Conservation (phyloP, 2,888 invertebrate species). For the Caenorhabditis afra region DNA sequence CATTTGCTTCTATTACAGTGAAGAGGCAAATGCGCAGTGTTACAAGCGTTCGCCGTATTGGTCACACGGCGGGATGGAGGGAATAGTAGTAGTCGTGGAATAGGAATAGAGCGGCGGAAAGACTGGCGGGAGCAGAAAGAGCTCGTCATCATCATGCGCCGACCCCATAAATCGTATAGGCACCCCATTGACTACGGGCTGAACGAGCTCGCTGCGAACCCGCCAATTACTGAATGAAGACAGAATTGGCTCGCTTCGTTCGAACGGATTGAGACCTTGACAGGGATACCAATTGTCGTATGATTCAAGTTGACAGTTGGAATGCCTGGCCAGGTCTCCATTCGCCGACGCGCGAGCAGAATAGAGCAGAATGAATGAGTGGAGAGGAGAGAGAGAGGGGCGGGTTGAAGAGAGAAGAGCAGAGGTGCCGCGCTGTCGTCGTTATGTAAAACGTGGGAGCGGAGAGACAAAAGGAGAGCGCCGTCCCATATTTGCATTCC, state of each 20-base stretch:
- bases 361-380: neutral
- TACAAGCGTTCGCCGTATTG: slow-evolving; percentile 20
- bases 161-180: slow-evolving; percentile 32
- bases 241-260: neutral
- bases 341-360: neutral
- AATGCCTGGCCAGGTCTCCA: slow-evolving; percentile 35
- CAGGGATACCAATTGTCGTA: slow-evolving; percentile 44
- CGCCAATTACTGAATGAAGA: slow-evolving; percentile 4
- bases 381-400: slow-evolving; percentile 12
- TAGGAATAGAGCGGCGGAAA: neutral
- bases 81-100: slow-evolving; percentile 10
- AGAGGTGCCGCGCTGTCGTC: neutral
- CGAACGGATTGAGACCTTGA: slow-evolving; percentile 26
- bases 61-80: slow-evolving; percentile 1
- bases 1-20: slow-evolving; percentile 30
- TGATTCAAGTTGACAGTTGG: slow-evolving; percentile 24
- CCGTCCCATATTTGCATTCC: slow-evolving; percentile 11
- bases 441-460: slow-evolving; percentile 45
- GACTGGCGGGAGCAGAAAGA: neutral
- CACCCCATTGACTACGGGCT: slow-evolving; percentile 26
- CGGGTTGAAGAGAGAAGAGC: slow-evolving; percentile 5
- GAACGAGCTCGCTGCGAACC: neutral
- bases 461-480: slow-evolving; percentile 24
- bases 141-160: slow-evolving; percentile 9
- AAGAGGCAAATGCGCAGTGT: slow-evolving; percentile 27